Conservation (phyloP, 2,888 invertebrate genomes). For the Cyrtodaria siliqua region DNA sequence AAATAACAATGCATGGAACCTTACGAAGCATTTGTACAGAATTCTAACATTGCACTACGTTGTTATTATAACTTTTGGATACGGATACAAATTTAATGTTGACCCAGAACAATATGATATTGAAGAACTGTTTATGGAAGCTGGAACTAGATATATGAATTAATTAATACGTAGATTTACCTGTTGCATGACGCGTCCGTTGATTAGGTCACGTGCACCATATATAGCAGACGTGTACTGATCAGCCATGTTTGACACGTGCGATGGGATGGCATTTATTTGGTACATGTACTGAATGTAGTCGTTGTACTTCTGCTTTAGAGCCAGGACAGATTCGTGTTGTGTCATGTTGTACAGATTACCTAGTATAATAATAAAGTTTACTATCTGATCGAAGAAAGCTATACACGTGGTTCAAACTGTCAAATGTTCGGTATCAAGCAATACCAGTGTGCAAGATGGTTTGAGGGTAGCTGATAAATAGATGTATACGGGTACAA, state of each 20-base stretch:
- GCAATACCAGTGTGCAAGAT: too few relatives aligned
- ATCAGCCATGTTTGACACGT: slow-evolving; percentile 35
- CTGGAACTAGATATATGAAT: neutral
- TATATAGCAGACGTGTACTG: slow-evolving; percentile 59
- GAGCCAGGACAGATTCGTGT: neutral
- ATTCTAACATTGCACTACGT: too few relatives aligned
- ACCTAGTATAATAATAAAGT: slow-evolving; percentile 7
- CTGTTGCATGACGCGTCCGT: slow-evolving; percentile 26
- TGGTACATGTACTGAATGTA: slow-evolving; percentile 30
- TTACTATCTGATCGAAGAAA: too few relatives aligned
- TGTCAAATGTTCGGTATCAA: too few relatives aligned
- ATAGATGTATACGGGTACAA: too few relatives aligned
- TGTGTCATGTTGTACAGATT: slow-evolving; percentile 24
- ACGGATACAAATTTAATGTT: neutral
- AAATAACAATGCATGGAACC: too few relatives aligned
- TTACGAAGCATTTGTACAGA: too few relatives aligned
- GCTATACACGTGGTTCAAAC: too few relatives aligned
- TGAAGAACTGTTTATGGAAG: neutral
- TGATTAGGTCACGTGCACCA: slow-evolving; percentile 47
- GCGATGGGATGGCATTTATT: slow-evolving; percentile 2
- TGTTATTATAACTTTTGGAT: too few relatives aligned
- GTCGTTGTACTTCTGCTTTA: slow-evolving; percentile 22
- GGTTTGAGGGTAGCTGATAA: too few relatives aligned
- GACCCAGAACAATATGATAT: too few relatives aligned
- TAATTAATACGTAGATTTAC: neutral